phyloP scores from a whole-genome alignment of 2,113 vertebrate species.

The Rhizomys pruinosus region DNA sequence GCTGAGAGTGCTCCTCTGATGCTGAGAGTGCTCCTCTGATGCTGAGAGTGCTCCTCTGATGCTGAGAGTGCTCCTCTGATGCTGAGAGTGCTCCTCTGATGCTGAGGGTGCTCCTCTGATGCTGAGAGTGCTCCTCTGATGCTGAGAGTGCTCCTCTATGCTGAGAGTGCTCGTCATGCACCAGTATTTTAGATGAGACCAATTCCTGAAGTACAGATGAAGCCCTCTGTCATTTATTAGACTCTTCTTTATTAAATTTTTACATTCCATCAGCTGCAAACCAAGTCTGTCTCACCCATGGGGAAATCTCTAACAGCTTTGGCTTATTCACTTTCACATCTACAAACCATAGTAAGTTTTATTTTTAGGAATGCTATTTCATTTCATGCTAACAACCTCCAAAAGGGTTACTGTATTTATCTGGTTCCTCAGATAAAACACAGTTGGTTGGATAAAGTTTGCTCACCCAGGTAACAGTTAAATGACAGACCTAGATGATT shows the following conservation, averaged over 20 bases:
- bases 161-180: no score
- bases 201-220: not conserved
- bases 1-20: not conserved
- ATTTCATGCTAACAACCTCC: not conserved
- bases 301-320: not conserved
- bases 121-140: no score
- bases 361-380: not conserved
- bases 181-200: not conserved
- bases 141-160: no score
- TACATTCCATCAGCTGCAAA: not conserved
- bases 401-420: slow-evolving; percentile 2
- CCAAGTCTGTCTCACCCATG: not conserved
- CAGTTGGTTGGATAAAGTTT: not conserved
- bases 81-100: no score
- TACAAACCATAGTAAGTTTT: not conserved
- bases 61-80: no score
- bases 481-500: not conserved
- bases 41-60: no score
- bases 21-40: no score
- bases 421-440: not conserved
- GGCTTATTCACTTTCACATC: not conserved
- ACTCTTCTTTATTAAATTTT: not conserved
- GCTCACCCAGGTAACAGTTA: not conserved
- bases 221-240: not conserved
- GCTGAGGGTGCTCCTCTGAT: no score